Evolutionary conservation across 2,888 invertebrate genomes (phyloP), one percentile per base, ranked within the genome.

Genomic region (Drosophila monieri): DNA sequence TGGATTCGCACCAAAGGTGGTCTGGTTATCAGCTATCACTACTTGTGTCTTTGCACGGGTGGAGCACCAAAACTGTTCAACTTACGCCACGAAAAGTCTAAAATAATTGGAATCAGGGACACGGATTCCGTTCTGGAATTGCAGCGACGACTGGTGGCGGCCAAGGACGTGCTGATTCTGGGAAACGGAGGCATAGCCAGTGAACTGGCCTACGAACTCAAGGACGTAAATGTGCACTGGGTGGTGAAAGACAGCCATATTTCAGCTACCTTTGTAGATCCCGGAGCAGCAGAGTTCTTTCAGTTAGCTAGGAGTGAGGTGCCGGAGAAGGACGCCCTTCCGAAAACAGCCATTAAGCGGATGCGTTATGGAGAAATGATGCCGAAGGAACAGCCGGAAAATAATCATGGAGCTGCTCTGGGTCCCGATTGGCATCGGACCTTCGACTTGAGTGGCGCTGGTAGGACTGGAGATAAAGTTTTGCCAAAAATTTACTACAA

Each of bases 181-280:
- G 99, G 99, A 8, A 99, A 99, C 93, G 99, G 99, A 32, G 99
- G 99, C 23, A 99, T 99, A 88, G 99, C 99, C 43, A 98, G 98
- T 41, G 99, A 99, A 93, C 93, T 99, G 77, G 96, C 97, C 57
- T 95, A 97, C 91, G 98, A 98, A 89, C 94, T 98, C 14, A 93
- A 94, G 89, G 95, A 95, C 15, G 94, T 97, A 52, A 95, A 98
- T 89, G 94, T 99, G 52, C 93, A 97, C 66, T 99, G 99, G 99
- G 95, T 97, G 0, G 95, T 99, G 48, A 97, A 97, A 91, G 98
- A 99, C 92, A 94, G 95, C 74, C 96, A 97, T 76, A 97, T 99
- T 83, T 95, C 97, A 12, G 95, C 98, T 12, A 97, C 98, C 12
- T 99, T 99, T 92, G 94, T 99, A 52, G 99, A 99, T 92, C 95